Base-by-base conservation (phyloP, 2,888 invertebrate species). In the Cancer borealis region DNA sequence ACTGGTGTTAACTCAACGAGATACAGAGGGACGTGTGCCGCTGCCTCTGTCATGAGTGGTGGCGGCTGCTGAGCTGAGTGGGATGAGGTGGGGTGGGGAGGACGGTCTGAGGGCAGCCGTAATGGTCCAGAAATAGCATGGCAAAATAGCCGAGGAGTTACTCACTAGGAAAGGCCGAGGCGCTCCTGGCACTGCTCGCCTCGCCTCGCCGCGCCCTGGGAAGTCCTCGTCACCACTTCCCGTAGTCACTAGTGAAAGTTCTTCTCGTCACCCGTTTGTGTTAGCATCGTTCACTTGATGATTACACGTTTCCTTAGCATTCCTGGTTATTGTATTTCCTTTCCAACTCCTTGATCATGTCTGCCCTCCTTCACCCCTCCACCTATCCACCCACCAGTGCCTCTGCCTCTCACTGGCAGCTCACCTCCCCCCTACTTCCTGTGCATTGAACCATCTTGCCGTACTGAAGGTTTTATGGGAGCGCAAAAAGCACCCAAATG, bases 41-140 rank as follows among this genome's bases (percentile, higher is more conserved):
- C 73, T 6, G 26, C 73, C 26, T 21, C 73, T 79, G 39, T 84
- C 39, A 84, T 84, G 39, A 12, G 84, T 12, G 30, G 84, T 39
- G 84, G 39, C 14, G 84, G 84, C n/a, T 30, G 39, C 84, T 84
- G 4, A 39, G 39, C 84, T 84, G 21, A 39, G 84, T 84, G 84
- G 39, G 60, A 60, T 60, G 60, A 60, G 60, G 26, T 26, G 73
- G 73, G 21, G 84, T 2, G 39, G 84, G 14, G 84, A 39, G 84
- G 84, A 39, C 12, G 84, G 14, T 30, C 12, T 84, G 39, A 84
- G 84, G 84, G 39, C 84, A 39, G 39, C 30, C 84, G 84, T 84
- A 84, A 84, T 84, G 39, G 84, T 84, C 84, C 84, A 84, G 39
- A 84, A 84, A 84, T 84, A 84, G 84, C 84, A 39, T 84, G 84